Conservation (phyloP, 1,140 invertebrate species). For the Diabrotica undecimpunctata region DNA sequence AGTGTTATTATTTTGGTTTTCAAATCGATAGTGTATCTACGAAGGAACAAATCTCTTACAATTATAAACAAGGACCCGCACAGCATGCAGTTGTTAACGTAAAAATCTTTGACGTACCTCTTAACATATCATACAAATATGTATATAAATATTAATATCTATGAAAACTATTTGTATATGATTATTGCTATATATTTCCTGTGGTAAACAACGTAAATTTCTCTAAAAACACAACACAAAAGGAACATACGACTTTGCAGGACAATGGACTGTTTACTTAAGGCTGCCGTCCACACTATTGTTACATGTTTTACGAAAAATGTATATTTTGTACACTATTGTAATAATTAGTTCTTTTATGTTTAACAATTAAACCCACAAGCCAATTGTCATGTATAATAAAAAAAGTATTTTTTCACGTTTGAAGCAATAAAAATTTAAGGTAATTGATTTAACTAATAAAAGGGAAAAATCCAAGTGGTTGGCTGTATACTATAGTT, state of each 20-base stretch:
- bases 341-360: no score
- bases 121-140: conserved; percentile 16
- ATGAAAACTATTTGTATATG: conserved; percentile 38
- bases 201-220: conserved; percentile 34
- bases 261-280: conserved; percentile 15
- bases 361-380: no score
- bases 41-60: not conserved
- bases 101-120: conserved; percentile 16
- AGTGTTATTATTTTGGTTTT: no score
- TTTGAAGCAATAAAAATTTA: no score
- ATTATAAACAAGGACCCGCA: not conserved
- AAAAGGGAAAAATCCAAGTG: no score
- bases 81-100: conserved; percentile 15
- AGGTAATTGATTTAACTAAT: no score
- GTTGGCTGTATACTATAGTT: no score
- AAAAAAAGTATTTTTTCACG: no score
- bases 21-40: no score
- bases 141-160: conserved; percentile 32
- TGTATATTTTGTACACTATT: no score
- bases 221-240: conserved; percentile 25
- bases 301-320: no score
- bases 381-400: no score
- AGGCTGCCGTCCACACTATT: not conserved
- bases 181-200: conserved; percentile 44
- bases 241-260: conserved; percentile 29